Conservation (phyloP, 2,113 vertebrate species). For the Zosterops lateralis region DNA sequence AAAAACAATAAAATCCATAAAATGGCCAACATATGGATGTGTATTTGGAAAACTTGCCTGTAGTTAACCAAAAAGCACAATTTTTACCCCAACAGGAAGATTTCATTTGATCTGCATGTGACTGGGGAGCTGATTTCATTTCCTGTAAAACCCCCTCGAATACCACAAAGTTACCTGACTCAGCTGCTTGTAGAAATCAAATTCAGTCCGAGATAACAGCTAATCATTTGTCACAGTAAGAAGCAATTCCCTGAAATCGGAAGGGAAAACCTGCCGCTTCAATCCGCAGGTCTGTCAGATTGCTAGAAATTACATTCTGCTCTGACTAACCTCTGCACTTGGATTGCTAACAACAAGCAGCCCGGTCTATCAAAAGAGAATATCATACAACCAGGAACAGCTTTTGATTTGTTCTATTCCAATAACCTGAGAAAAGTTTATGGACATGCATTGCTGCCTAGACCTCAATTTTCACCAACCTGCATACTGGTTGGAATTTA, state of each 20-base stretch:
- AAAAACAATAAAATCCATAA: background rate
- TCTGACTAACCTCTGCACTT: constrained; percentile 84
- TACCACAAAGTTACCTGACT: constrained; percentile 90
- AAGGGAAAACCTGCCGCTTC: constrained; percentile 89
- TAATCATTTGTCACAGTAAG: constrained; percentile 98
- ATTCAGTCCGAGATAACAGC: constrained; percentile 93
- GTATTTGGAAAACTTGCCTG: constrained; percentile 65
- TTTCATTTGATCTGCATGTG: constrained; percentile 81
- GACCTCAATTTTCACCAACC: constrained; percentile 80
- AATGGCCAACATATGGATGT: background rate
- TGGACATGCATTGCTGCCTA: constrained; percentile 77
- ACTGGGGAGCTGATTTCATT: constrained; percentile 85
- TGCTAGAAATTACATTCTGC: constrained; percentile 93
- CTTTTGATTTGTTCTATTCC: constrained; percentile 84
- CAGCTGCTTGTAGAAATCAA: constrained; percentile 94
- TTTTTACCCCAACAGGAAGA: constrained; percentile 82
- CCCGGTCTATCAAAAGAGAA: constrained; percentile 84
- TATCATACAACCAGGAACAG: constrained; percentile 81
- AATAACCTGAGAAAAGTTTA: constrained; percentile 84
- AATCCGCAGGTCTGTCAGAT: constrained; percentile 91
- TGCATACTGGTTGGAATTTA: constrained; percentile 77
- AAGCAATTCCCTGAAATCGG: constrained; percentile 98
- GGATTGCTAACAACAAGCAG: constrained; percentile 84
- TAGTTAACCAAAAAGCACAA: constrained; percentile 84
- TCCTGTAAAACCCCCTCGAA: constrained; percentile 82